Evolutionary conservation across 2,113 vertebrate genomes (phyloP).

Genomic region (Crotalus helleri): DNA sequence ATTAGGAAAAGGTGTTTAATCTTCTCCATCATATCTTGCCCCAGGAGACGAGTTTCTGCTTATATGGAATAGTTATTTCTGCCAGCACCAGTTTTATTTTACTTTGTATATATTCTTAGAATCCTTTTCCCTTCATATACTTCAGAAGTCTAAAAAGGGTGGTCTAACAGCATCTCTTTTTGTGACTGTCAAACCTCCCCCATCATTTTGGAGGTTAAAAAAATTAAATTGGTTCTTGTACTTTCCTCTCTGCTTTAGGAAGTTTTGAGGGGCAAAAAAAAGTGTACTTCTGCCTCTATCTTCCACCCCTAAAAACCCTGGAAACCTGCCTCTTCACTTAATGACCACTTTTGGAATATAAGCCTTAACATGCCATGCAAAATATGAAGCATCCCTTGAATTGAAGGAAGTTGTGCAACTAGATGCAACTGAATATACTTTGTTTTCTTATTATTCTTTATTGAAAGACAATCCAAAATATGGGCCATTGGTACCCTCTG

Average conservation of each 20-base stretch:
- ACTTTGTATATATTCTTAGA: neutral
- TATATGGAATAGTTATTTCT: neutral
- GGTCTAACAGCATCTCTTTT: neutral
- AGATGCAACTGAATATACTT: neutral
- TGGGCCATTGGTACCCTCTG: neutral
- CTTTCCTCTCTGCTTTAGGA: neutral
- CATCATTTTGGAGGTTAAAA: neutral
- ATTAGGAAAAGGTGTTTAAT: neutral
- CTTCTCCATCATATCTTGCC: neutral
- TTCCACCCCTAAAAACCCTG: neutral
- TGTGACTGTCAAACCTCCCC: neutral
- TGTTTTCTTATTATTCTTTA: neutral
- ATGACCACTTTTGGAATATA: neutral
- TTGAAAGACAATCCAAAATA: neutral
- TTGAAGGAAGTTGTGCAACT: neutral
- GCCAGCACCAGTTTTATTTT: neutral
- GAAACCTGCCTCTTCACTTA: neutral
- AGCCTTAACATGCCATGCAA: neutral
- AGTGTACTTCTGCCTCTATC: neutral
- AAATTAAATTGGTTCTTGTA: neutral
- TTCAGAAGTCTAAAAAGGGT: neutral
- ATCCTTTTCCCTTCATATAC: neutral
- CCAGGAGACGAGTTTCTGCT: neutral
- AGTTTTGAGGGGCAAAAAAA: neutral
- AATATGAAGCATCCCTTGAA: neutral